Percentiles rank a stretch among this genome's conserved stretches.
Evolutionary conservation across 1,140 invertebrate species (phyloP).

Genomic region (Drosophila saltans): DNA sequence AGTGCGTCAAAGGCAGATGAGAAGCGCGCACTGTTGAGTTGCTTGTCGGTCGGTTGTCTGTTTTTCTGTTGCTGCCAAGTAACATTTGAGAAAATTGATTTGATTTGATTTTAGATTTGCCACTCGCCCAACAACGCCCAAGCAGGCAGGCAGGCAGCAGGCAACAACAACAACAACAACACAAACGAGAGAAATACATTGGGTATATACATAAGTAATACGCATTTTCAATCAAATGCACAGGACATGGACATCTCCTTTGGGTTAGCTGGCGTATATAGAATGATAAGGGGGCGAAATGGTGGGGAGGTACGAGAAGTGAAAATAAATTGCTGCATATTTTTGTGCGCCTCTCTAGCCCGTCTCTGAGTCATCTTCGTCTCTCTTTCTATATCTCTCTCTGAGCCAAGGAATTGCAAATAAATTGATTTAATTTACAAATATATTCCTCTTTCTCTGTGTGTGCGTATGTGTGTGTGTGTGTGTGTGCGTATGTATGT

Average conservation of each 20-base stretch:
- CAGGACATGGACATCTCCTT: constrained; percentile 17
- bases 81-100: constrained; percentile 79
- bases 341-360: constrained; percentile 48
- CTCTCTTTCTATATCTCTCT: background rate
- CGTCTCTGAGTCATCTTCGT: background rate
- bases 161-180: background rate
- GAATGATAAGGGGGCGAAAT: background rate
- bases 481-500: constrained; percentile 17
- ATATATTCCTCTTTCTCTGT: constrained; percentile 36
- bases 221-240: constrained; percentile 76
- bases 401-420: constrained; percentile 61
- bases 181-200: constrained; percentile 33
- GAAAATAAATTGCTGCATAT: constrained; percentile 77
- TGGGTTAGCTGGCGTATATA: background rate
- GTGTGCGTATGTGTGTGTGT: constrained; percentile 18
- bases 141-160: constrained; percentile 6
- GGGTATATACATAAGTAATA: constrained; percentile 70
- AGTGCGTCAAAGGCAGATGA: constrained; percentile 46
- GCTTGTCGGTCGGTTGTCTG: constrained; percentile 26
- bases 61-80: constrained; percentile 52
- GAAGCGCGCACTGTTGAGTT: constrained; percentile 27
- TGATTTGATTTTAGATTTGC: constrained; percentile 80
- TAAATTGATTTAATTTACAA: constrained; percentile 78
- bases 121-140: constrained; percentile 57
- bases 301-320: background rate